phyloP scores from a whole-genome alignment of 2,888 invertebrate genomes.

The Amaurobius ferox region DNA sequence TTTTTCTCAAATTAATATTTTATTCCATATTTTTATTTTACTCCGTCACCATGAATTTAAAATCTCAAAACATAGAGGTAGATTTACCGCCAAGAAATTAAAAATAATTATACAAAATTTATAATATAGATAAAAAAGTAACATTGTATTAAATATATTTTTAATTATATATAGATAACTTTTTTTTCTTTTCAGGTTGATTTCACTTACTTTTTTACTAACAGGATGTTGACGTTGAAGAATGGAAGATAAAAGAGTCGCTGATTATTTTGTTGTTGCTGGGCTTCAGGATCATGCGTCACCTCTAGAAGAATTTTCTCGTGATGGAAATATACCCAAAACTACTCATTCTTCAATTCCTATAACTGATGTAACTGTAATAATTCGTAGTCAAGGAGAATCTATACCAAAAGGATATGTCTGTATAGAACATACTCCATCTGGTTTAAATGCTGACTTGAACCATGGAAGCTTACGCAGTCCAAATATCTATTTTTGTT shows the following conservation, averaged over 20 bases:
- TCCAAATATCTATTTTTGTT: conserved; percentile 94
- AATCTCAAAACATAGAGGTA: no score
- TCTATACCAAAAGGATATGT: conserved; percentile 87
- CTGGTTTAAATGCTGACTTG: conserved; percentile 91
- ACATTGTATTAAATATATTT: no score
- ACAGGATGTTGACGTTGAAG: conserved; percentile 51
- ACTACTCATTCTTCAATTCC: conserved; percentile 90
- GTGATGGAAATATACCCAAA: conserved; percentile 85
- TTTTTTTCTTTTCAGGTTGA: not conserved
- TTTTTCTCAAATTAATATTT: no score
- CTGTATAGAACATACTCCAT: conserved; percentile 85
- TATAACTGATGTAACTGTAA: conserved; percentile 95
- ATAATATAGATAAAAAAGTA: no score
- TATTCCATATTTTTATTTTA: no score
- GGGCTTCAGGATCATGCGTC: conserved; percentile 91
- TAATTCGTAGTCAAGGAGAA: conserved; percentile 93
- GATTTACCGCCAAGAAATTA: no score
- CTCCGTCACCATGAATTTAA: no score
- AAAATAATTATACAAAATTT: no score
- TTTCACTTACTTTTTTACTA: not conserved
- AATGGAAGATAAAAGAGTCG: conserved; percentile 81
- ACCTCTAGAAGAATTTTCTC: conserved; percentile 80
- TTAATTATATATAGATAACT: not conserved
- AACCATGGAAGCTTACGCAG: conserved; percentile 98
- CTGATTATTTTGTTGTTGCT: conserved; percentile 98